Percentiles rank a stretch among this genome's conserved stretches.
These are phyloP conservation scores for Meteorus colon DNA, from an alignment of 2,888 invertebrate species.

Conservation along the genomic window DNA sequence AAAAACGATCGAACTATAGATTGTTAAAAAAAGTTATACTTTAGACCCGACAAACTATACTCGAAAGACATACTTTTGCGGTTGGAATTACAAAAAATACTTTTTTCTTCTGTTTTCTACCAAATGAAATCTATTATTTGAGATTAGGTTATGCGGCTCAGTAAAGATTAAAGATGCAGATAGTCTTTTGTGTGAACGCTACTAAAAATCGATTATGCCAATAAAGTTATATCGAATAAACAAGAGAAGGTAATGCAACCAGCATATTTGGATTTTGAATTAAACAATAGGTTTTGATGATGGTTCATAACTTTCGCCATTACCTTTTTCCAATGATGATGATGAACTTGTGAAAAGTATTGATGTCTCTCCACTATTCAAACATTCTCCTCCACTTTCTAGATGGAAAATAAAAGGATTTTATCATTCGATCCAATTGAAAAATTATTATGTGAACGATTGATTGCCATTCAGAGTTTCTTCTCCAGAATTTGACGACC, in stretches of 20 bases:
- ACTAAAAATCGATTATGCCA: background rate
- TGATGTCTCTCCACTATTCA: background rate
- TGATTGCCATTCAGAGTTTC: background rate
- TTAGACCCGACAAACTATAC: too few species aligned
- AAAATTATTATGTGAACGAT: background rate
- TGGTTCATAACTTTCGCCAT: background rate
- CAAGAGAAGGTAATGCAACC: background rate
- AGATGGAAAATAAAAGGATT: background rate
- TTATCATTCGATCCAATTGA: background rate
- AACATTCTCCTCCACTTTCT: background rate
- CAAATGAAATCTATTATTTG: background rate
- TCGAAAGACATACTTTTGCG: too few species aligned
- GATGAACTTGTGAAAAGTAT: conserved; percentile 2
- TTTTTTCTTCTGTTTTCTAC: background rate
- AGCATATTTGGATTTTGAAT: background rate
- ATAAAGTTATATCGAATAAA: background rate
- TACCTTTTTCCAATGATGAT: background rate
- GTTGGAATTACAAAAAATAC: background rate
- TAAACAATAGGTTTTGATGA: background rate
- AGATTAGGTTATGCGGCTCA: background rate
- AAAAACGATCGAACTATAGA: too few species aligned
- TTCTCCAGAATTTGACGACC: conserved; percentile 58
- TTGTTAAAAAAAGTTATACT: too few species aligned
- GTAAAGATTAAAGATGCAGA: background rate
- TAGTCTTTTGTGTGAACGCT: background rate